These are phyloP conservation scores for Bucco capensis DNA, from an alignment of 2,113 vertebrate species.

Conservation along the genomic window DNA sequence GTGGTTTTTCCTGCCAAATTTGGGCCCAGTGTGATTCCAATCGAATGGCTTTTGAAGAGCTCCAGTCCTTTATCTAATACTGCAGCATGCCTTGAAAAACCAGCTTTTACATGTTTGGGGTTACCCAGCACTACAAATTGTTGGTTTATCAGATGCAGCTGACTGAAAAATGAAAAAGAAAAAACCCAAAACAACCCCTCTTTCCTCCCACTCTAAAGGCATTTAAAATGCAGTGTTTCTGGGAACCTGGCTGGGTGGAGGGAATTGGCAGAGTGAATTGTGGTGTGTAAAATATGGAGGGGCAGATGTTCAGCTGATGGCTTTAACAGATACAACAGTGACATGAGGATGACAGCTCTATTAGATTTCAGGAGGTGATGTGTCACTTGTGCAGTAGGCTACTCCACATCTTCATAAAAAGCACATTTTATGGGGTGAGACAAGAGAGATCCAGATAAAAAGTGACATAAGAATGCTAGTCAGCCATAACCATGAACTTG, in stretches of 20 bases:
- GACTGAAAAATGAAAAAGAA: conserved; percentile 50
- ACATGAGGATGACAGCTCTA: conserved; percentile 33
- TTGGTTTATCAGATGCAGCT: conserved; percentile 59
- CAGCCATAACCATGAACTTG: not conserved
- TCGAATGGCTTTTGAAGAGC: not conserved
- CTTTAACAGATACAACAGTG: conserved; percentile 33
- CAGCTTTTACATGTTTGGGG: conserved; percentile 41
- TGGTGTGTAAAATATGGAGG: not conserved
- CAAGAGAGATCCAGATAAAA: conserved; percentile 16
- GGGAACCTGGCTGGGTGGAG: not conserved
- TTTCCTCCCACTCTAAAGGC: conserved; percentile 40
- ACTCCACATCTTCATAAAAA: conserved; percentile 44
- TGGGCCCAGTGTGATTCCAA: not conserved
- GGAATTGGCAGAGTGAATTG: conserved; percentile 21
- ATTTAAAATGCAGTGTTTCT: conserved; percentile 8
- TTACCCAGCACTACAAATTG: conserved; percentile 44
- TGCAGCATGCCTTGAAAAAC: not conserved
- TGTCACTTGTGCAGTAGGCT: conserved; percentile 43
- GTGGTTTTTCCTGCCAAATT: conserved; percentile 35
- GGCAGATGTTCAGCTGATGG: conserved; percentile 36
- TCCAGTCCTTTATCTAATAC: not conserved
- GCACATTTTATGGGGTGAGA: conserved; percentile 54
- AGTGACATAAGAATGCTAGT: conserved; percentile 1
- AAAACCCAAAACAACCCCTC: conserved; percentile 3
- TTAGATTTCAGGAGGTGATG: conserved; percentile 50